phyloP scores from a whole-genome alignment of 2,113 vertebrate genomes.

The Typhlomys cinereus region DNA sequence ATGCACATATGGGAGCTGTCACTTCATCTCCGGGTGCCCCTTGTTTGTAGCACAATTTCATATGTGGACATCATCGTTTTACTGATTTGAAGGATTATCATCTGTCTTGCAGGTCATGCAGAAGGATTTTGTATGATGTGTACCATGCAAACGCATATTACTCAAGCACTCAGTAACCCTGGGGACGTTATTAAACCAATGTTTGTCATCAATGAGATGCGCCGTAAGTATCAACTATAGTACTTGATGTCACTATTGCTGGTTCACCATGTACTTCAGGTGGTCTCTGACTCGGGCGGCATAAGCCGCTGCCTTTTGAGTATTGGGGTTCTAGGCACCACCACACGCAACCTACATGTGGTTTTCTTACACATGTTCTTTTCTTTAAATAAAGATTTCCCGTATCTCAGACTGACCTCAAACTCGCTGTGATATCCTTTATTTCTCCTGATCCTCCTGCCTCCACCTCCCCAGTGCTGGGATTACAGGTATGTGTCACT shows the following conservation, averaged over 20 bases:
- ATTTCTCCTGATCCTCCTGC: background rate
- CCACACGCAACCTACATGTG: background rate
- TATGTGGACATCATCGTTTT: background rate
- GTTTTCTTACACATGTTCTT: background rate
- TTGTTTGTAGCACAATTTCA: background rate
- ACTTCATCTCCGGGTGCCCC: background rate
- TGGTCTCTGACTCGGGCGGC: background rate
- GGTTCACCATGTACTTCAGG: background rate
- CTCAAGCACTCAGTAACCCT: conserved; percentile 93
- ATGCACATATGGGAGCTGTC: background rate
- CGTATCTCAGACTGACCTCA: background rate
- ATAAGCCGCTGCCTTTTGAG: background rate
- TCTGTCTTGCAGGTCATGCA: conserved; percentile 88
- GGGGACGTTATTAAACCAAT: conserved; percentile 95
- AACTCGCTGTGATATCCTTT: background rate
- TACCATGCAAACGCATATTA: conserved; percentile 96
- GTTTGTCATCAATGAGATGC: conserved; percentile 94
- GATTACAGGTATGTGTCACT: background rate
- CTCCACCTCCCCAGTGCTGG: background rate
- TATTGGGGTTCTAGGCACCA: background rate
- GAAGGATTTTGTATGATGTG: conserved; percentile 99
- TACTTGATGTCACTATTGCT: background rate
- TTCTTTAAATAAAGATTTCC: background rate
- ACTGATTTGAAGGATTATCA: conserved; percentile 21
- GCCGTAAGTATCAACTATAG: conserved; percentile 85